Evolutionary conservation across 1,140 invertebrate species (phyloP), one percentile per base, ranked within the genome.

Genomic region (Pseudoatta argentina): DNA sequence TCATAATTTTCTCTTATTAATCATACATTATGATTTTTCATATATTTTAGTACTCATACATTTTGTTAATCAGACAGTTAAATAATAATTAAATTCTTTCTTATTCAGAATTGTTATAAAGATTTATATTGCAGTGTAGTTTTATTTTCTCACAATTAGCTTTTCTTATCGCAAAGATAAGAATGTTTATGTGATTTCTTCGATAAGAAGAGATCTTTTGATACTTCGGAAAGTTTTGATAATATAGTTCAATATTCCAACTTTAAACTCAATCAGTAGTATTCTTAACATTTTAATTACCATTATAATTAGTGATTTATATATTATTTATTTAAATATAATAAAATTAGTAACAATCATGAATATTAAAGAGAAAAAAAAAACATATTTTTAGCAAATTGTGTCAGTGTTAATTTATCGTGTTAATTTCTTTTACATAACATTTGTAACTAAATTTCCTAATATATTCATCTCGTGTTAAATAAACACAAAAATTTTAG

Each of bases 131-230:
- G 55, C 55, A 75, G 0, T 59, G n/a, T 21, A 10, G 3, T 61
- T 18, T 76, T 76, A 59, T 44, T 76, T 61, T 18, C 16, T 48
- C 16, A 59, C 14, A 61, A 59, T 57, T 57, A 67, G 14, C 27
- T 6, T 79, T 67, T 18, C 16, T 51, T 81, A 57, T 71, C 30
- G 10, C n/a, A 12, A 7, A 55, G 30, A 57, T 69, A 69, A 69
- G 66, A 24, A 48, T 69, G 21, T 4, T 69, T 69, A 24, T 69
- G 48, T 5, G 21, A 48, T 77, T 5, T 77, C 18, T 2, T 27
- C 4, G 75, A 81, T 71, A 81, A 81, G 14, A 21, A 81, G 27
- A 79, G 1, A 10, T 53, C 30, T 16, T 14, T 66, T 27, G 12
- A 34, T 34, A 30, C 27, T 44, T 44, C 1, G 8, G 7, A 44